These are phyloP conservation scores for Dryobota labecula DNA, from an alignment of 2,888 invertebrate genomes.

Conservation along the genomic window DNA sequence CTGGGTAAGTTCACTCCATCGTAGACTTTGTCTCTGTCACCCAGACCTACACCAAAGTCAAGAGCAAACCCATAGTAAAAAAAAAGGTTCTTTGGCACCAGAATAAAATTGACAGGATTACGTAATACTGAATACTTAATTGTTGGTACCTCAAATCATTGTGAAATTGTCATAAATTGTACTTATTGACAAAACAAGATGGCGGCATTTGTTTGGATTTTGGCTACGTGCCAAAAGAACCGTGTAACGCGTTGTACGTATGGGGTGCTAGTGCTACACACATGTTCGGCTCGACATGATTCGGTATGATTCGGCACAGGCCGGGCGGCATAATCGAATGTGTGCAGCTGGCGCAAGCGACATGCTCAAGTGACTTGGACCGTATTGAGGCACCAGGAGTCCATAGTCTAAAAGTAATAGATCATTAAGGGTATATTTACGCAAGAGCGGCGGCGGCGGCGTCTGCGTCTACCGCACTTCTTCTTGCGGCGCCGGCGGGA, in stretches of 20 bases:
- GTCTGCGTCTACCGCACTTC: background rate
- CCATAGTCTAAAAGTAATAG: background rate
- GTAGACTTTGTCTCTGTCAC: no score
- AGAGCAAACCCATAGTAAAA: no score
- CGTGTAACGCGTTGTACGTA: no score
- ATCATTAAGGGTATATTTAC: conserved; percentile 6
- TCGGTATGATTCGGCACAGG: background rate
- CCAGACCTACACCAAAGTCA: no score
- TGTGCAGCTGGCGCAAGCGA: background rate
- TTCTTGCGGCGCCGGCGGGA: conserved; percentile 56
- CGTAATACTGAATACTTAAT: no score
- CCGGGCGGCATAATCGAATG: background rate
- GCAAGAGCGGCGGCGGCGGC: conserved; percentile 52
- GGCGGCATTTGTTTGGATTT: no score
- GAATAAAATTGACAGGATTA: background rate
- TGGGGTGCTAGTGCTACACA: background rate
- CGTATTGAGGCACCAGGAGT: background rate
- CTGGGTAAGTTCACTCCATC: no score
- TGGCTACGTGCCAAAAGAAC: no score
- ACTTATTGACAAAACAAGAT: background rate
- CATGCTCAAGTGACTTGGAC: background rate
- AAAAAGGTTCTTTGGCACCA: no score
- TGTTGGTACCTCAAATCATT: no score
- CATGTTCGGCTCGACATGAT: background rate
- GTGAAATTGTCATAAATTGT: background rate